Conservation (phyloP, 2,888 invertebrate species). For the Stenotaenia linearis region DNA sequence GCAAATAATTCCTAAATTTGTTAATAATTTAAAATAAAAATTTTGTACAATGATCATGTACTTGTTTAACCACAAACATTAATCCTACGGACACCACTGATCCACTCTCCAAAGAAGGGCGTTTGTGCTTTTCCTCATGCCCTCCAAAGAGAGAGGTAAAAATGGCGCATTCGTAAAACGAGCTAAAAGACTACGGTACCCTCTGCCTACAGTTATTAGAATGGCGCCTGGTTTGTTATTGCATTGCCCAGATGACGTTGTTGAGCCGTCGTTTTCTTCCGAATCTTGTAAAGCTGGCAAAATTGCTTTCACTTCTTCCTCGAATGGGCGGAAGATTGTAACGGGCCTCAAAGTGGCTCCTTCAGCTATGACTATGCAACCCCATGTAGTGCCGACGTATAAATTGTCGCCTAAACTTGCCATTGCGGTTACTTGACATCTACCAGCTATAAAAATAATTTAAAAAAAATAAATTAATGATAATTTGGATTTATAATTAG, state of each 20-base stretch:
- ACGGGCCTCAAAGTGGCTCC: slow-evolving; percentile 72
- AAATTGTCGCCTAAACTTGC: slow-evolving; percentile 63
- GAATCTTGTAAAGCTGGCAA: slow-evolving; percentile 39
- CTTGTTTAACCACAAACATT: background rate
- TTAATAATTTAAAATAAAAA: background rate
- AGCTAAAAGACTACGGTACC: slow-evolving; percentile 67
- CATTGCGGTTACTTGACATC: slow-evolving; percentile 63
- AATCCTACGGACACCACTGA: background rate
- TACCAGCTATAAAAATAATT: slow-evolving; percentile 42
- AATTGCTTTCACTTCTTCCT: slow-evolving; percentile 64
- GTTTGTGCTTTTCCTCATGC: slow-evolving; percentile 53
- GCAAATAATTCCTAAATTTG: background rate
- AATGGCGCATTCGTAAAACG: slow-evolving; percentile 42
- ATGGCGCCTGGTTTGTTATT: slow-evolving; percentile 42
- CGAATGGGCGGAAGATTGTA: slow-evolving; percentile 86
- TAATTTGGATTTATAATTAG: background rate
- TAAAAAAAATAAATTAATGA: background rate
- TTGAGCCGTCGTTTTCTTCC: slow-evolving; percentile 1
- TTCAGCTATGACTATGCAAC: slow-evolving; percentile 86
- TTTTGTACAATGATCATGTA: too few relatives aligned
- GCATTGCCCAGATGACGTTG: background rate
- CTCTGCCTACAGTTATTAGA: slow-evolving; percentile 73
- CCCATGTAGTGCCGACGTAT: slow-evolving; percentile 91
- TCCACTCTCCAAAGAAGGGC: slow-evolving; percentile 67
- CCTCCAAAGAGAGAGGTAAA: slow-evolving; percentile 39